Conservation (phyloP, 1,140 invertebrate genomes). For the Daktulosphaira vitifoliae region DNA sequence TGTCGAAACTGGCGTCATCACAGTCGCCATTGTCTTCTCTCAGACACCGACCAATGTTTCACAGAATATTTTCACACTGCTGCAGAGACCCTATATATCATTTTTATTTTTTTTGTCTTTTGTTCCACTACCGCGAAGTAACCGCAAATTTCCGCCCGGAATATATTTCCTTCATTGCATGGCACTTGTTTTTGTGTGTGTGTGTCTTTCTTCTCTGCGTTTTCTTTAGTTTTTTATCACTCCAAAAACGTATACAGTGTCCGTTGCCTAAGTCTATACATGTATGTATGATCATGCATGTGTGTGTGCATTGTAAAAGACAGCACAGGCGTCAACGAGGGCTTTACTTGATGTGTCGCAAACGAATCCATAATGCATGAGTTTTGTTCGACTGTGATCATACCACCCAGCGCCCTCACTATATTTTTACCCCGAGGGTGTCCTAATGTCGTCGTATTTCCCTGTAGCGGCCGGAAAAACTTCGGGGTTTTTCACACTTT, state of each 20-base stretch:
- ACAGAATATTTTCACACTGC: too few species aligned
- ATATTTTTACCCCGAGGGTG: constrained; percentile 9
- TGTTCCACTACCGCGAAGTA: background rate
- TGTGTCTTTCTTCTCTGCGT: background rate
- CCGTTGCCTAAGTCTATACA: background rate
- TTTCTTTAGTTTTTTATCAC: too few species aligned
- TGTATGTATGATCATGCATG: background rate
- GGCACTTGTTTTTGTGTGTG: background rate
- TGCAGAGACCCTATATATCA: constrained; percentile 8
- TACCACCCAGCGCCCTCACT: background rate
- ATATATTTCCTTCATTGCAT: constrained; percentile 23
- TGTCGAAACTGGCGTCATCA: constrained; percentile 18
- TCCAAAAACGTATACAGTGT: background rate
- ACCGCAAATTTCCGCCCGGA: constrained; percentile 14
- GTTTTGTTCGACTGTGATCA: constrained; percentile 2
- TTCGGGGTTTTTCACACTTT: constrained; percentile 28
- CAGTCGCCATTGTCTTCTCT: constrained; percentile 10
- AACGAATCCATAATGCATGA: constrained; percentile 31
- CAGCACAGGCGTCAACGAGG: background rate
- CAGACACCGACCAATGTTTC: background rate
- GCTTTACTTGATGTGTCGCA: constrained; percentile 19
- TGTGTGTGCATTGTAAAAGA: background rate
- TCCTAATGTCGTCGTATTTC: constrained; percentile 17
- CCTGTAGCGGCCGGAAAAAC: constrained; percentile 24
- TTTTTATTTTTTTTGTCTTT: background rate